Conservation (phyloP, 2,888 invertebrate genomes). For the Dicycla oo region DNA sequence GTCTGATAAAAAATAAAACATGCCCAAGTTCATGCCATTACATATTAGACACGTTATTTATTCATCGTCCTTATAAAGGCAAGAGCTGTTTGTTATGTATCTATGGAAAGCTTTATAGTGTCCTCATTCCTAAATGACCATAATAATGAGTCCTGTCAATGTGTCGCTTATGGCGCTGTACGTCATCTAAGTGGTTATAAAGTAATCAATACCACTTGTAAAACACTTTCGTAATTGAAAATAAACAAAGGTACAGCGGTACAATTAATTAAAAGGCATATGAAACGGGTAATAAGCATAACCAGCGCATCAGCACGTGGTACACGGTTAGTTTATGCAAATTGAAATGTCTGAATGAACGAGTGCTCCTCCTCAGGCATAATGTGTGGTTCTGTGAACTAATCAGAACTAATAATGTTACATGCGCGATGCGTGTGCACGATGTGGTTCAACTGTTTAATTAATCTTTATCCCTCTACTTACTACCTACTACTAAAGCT, state of each 20-base stretch:
- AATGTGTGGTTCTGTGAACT: conserved; percentile 42
- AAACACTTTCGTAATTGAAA: conserved; percentile 45
- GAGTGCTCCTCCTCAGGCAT: conserved; percentile 37
- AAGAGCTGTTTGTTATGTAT: conserved; percentile 5
- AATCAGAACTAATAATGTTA: conserved; percentile 38
- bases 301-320: conserved; percentile 42
- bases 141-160: conserved; percentile 23
- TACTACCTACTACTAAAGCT: no score
- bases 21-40: conserved; percentile 3
- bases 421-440: conserved; percentile 28
- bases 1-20: conserved; percentile 8
- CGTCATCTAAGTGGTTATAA: conserved; percentile 34
- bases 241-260: conserved; percentile 47
- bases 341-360: conserved; percentile 42
- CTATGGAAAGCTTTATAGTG: conserved; percentile 20
- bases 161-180: conserved; percentile 13
- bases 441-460: conserved; percentile 22
- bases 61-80: conserved; percentile 14
- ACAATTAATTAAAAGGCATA: conserved; percentile 43
- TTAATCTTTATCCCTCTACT: conserved; percentile 23
- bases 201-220: conserved; percentile 47
- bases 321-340: conserved; percentile 56
- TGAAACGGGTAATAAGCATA: conserved; percentile 35
- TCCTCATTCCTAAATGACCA: conserved; percentile 21
- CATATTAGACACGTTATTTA: conserved; percentile 12